Evolutionary conservation across 2,888 invertebrate genomes (phyloP), one percentile per base, ranked within the genome.

Genomic region (Icerya purchasi): DNA sequence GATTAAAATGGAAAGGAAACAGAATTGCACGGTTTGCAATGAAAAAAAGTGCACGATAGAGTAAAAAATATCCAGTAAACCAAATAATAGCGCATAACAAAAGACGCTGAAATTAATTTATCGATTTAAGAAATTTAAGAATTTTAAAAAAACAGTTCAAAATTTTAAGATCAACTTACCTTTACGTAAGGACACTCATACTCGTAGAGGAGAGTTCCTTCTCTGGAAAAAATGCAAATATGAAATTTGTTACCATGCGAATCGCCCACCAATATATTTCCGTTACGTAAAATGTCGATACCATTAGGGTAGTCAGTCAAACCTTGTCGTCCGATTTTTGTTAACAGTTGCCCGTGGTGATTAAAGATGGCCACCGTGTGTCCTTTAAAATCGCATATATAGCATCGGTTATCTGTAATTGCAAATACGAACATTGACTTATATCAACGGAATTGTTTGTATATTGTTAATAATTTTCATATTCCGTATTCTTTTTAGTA

Each of bases 221-320:
- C 89, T 57, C 88, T 79, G 59, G 88, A 86, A 73, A 92, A 96
- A 61, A 94, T 93, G 62, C 93, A 92, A 59, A 96, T 92, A 71
- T 96, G 94, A 72, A 96, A 96, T 68, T 93, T 84, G 77, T 96
- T 96, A 54, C 94, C 94, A 73, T 96, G 94, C 57, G 92, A 93
- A 74, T 96, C 94, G 19, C 94, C 94, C 68, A 96, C 90, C 65
- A 96, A 79, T 62, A 96, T 89, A 73, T 96, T 94, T 53, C 94
- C 94, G 57, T 90, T 91, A 73, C 93, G 93, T 58, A 92, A 92
- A 70, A 96, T 92, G 75, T 94, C 94, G 69, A 96, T 94, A 65
- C 96, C 96, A 72, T 94, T 96, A 3, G 94, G 96, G 73, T 92
- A 96, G 74, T 92, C 92, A 68, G 94, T 96, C 67, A 94, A 82